Percentiles rank a stretch among this genome's conserved stretches.
Evolutionary conservation across 2,113 vertebrate genomes (phyloP).

Genomic region (Zapus hudsonius): DNA sequence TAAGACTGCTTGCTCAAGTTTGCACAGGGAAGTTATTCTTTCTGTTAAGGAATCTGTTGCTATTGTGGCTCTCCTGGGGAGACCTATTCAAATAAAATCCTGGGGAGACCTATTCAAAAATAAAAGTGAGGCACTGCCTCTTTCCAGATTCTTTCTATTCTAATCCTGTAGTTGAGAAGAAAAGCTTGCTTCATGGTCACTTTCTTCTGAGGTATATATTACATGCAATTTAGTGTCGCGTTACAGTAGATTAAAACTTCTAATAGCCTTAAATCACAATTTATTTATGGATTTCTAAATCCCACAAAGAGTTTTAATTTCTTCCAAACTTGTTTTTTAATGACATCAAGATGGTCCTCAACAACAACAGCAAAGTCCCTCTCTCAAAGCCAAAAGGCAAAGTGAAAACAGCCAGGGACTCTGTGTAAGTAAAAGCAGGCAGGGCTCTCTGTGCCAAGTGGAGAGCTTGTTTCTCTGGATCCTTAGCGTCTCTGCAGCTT

Average conservation of each 20-base stretch:
- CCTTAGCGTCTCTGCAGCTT: background rate
- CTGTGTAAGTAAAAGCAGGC: background rate
- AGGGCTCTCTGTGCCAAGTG: slow-evolving; percentile 37
- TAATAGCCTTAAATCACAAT: slow-evolving; percentile 26
- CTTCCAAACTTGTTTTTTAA: slow-evolving; percentile 30
- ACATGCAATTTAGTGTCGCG: background rate
- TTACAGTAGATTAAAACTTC: slow-evolving; percentile 8
- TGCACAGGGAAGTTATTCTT: background rate
- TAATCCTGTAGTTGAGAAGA: background rate
- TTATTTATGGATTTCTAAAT: slow-evolving; percentile 48
- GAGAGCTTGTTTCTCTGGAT: slow-evolving; percentile 11
- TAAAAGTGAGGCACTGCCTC: background rate
- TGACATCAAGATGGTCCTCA: slow-evolving; percentile 24
- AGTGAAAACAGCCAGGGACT: slow-evolving; percentile 16
- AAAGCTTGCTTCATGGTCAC: background rate
- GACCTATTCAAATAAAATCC: background rate
- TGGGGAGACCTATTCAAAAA: background rate
- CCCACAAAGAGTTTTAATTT: slow-evolving; percentile 22
- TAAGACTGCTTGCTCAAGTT: background rate
- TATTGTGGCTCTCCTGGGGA: slow-evolving; percentile 25
- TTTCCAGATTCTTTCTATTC: slow-evolving; percentile 7
- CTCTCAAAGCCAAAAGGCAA: slow-evolving; percentile 46
- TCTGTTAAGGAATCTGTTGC: slow-evolving; percentile 1
- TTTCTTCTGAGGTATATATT: background rate
- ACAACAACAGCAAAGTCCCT: background rate